phyloP scores from a whole-genome alignment of 2,797 vertebrate genomes.

The Spinus pinus region DNA sequence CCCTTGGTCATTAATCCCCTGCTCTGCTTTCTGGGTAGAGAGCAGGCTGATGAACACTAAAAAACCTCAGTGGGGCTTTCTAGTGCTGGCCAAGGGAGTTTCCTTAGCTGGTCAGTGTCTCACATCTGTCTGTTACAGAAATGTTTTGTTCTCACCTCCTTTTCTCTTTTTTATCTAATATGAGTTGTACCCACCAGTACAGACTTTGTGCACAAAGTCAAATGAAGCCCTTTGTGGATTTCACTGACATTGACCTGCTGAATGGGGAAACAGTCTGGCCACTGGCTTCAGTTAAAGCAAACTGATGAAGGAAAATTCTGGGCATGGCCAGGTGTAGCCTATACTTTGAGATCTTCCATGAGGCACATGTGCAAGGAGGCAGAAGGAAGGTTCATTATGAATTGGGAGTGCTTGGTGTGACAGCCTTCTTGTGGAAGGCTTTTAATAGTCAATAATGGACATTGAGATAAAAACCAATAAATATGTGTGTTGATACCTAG shows the following conservation, averaged over 20 bases:
- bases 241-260: not conserved
- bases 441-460: not conserved
- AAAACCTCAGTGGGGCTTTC: not conserved
- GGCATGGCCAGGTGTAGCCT: not conserved
- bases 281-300: not conserved
- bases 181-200: not conserved
- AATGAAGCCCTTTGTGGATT: not conserved
- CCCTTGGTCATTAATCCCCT: not conserved
- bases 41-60: not conserved
- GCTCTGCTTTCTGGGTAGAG: not conserved
- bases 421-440: not conserved
- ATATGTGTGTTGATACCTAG: not conserved
- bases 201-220: not conserved
- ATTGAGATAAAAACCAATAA: not conserved
- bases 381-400: not conserved
- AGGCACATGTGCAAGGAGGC: not conserved
- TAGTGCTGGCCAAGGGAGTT: not conserved
- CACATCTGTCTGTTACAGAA: not conserved
- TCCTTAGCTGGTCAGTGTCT: not conserved
- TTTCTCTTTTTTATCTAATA: not conserved
- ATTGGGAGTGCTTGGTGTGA: not conserved
- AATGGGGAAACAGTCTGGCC: not conserved
- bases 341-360: accelerated
- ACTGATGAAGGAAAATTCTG: not conserved
- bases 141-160: not conserved